These are phyloP conservation scores for Ovis aries DNA, from an alignment of 2,113 vertebrate species.

Conservation along the genomic window DNA sequence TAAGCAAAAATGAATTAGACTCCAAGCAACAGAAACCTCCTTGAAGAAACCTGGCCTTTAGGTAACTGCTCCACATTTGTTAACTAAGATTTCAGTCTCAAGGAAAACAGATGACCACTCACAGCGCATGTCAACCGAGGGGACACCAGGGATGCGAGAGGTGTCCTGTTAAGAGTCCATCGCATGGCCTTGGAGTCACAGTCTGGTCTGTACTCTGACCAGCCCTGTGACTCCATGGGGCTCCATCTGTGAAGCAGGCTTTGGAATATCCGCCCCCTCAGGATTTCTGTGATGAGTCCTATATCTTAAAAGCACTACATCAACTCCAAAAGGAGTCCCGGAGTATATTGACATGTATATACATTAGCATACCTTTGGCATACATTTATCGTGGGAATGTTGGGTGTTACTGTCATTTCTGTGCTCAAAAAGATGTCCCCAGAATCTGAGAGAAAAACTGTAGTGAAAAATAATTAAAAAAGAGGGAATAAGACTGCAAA, in stretches of 20 bases:
- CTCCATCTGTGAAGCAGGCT: background rate
- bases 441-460: background rate
- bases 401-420: background rate
- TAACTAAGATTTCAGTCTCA: background rate
- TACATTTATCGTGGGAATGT: background rate
- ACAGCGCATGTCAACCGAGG: accelerated
- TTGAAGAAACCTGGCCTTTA: background rate
- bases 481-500: background rate
- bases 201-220: background rate
- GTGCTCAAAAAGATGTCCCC: background rate
- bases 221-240: background rate
- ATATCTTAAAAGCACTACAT: background rate
- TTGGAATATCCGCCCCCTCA: background rate
- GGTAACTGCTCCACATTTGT: background rate
- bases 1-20: background rate
- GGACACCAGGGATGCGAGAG: background rate
- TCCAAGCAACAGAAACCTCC: background rate
- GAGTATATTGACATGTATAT: background rate
- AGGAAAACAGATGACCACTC: background rate
- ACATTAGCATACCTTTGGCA: background rate
- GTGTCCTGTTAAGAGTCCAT: background rate
- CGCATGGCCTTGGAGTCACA: background rate
- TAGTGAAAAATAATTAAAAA: background rate
- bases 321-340: background rate
- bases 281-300: background rate